phyloP scores from a whole-genome alignment of 2,113 vertebrate species.

The Henicopernis longicauda region DNA sequence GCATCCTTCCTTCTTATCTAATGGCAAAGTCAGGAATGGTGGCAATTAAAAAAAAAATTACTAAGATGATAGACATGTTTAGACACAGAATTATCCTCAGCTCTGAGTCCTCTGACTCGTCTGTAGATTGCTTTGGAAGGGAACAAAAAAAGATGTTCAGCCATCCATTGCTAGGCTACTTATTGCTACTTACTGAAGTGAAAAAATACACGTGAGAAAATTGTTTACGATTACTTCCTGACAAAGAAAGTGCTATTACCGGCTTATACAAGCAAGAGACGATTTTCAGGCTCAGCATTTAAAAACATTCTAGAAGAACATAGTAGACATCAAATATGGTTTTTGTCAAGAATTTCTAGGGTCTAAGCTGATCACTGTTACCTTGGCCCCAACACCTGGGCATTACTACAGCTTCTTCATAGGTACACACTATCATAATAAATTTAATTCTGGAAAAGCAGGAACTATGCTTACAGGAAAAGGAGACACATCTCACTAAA shows the following conservation, averaged over 20 bases:
- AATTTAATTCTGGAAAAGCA: not conserved
- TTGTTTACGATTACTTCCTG: not conserved
- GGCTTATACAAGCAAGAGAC: not conserved
- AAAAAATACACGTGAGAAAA: not conserved
- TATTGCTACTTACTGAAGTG: not conserved
- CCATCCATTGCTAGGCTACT: not conserved
- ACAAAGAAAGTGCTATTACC: not conserved
- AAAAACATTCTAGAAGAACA: not conserved
- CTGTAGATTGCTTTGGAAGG: constrained; percentile 6
- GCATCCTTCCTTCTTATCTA: not conserved
- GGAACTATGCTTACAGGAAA: not conserved
- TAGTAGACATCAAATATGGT: not conserved
- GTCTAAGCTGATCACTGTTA: not conserved
- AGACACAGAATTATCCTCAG: constrained; percentile 25
- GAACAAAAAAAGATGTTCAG: not conserved
- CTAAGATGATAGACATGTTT: constrained; percentile 12
- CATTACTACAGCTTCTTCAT: not conserved
- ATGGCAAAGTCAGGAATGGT: constrained; percentile 15
- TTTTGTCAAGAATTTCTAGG: not conserved
- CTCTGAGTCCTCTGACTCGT: not conserved
- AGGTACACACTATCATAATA: not conserved
- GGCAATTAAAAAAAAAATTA: constrained; percentile 37
- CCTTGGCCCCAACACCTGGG: not conserved
- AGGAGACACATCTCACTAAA: not conserved
- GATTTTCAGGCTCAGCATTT: not conserved